Base-by-base conservation (phyloP, 2,113 vertebrate genomes). In the Zapornia atra region DNA sequence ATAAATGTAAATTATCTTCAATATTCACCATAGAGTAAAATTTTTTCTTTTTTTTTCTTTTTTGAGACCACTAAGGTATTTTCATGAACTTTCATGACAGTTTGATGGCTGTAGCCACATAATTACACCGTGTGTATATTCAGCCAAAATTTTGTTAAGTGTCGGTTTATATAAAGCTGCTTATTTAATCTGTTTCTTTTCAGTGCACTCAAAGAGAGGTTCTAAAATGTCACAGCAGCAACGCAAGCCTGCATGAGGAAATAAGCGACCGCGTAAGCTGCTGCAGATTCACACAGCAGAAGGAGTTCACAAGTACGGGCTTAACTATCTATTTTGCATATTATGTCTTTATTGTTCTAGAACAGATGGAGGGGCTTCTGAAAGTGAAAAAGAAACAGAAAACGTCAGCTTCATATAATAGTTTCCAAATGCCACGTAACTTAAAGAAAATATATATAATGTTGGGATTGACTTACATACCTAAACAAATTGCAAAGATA, bases 91-190 rank as follows among this genome's bases (percentile, higher is more conserved):
- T 86, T 64, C 65, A 66, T 20, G 34, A 79, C 78, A 63, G 36
- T 70, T 84, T 88, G 31, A 42, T 83, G 72, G 82, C 75, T 95
- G 79, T 24, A n/a, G 76, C 73, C 72, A 57, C 17, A 40, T 25
- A 90, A 65, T 44, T 77, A 80, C 0, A 10, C 50, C 42, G 12
- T 33, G n/a, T 60, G 31, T 46, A 61, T 33, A 70, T 65, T 93
- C 86, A 90, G 76, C 22, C 70, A 72, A 92, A 72, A 70, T 66
- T 61, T 10, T 82, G 24, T 51, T n/a, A 87, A 68, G 71, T 65
- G 60, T 54, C 3, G 2, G 38, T 92, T 90, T 86, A 82, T 79
- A 63, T 86, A 72, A 82, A 92, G 40, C n/a, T 83, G 61, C 48
- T 88, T 64, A 40, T 15, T 84, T 51, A 38, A 84, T 19, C 17